These are phyloP conservation scores for Eulemur rubriventer DNA, from an alignment of 2,797 vertebrate species.

Conservation along the genomic window DNA sequence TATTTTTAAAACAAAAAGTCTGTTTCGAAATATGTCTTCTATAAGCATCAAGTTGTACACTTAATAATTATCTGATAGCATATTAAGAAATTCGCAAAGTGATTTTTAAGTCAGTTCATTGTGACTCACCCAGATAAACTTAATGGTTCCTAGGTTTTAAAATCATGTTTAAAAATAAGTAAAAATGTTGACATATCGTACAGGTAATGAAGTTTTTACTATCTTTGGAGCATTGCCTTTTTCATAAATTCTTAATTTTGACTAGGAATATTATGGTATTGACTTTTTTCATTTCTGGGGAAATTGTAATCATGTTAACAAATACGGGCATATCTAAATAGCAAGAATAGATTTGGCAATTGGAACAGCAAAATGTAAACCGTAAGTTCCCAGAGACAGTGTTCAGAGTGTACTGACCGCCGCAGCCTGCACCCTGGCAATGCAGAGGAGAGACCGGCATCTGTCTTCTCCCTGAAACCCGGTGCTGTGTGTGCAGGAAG, in stretches of 20 bases:
- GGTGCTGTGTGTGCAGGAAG: slow-evolving; percentile 74
- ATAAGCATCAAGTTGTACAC: not conserved
- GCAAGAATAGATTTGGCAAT: slow-evolving; percentile 57
- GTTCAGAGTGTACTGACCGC: not conserved
- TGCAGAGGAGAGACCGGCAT: slow-evolving; percentile 60
- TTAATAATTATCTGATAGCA: not conserved
- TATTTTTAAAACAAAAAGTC: not conserved
- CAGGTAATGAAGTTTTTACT: not conserved
- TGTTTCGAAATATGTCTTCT: not conserved
- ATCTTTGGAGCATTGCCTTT: not conserved
- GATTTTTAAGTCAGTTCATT: slow-evolving; percentile 14
- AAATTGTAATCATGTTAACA: slow-evolving; percentile 5
- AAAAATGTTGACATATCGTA: not conserved
- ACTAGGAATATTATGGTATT: not conserved
- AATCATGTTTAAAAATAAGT: slow-evolving; percentile 2
- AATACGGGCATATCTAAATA: slow-evolving; percentile 20
- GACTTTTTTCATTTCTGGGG: not conserved
- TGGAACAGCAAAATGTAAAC: slow-evolving; percentile 61
- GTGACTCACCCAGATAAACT: not conserved
- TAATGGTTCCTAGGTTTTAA: not conserved
- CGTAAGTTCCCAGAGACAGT: slow-evolving; percentile 62
- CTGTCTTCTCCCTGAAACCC: slow-evolving; percentile 67
- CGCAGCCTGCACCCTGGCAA: slow-evolving; percentile 39
- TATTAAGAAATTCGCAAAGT: slow-evolving; percentile 8
- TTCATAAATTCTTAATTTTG: not conserved